These are phyloP conservation scores for Myanophis thanlyinensis DNA, from an alignment of 2,113 vertebrate genomes.

Conservation along the genomic window DNA sequence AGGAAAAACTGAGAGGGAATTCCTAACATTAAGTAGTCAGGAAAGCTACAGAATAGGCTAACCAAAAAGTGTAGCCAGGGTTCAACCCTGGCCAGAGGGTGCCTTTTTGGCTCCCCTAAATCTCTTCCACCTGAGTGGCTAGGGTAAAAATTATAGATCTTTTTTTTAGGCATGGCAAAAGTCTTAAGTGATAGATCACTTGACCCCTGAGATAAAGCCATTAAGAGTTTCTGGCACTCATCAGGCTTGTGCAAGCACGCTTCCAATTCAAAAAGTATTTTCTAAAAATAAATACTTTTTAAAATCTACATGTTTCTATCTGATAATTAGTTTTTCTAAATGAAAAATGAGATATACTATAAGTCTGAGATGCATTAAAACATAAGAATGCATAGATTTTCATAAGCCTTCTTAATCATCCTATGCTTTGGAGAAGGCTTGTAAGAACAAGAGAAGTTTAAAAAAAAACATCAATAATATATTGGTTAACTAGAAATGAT, in stretches of 20 bases:
- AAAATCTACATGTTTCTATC: neutral
- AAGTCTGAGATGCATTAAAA: neutral
- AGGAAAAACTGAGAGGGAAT: neutral
- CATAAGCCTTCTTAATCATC: neutral
- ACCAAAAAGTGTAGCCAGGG: neutral
- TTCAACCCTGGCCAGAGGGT: neutral
- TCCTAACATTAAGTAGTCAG: neutral
- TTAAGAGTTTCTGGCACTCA: neutral
- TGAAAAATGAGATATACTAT: neutral
- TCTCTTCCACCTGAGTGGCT: too few species aligned
- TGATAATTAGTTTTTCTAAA: neutral
- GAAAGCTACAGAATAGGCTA: neutral
- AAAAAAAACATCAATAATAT: neutral
- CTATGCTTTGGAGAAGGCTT: neutral
- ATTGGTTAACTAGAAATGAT: neutral
- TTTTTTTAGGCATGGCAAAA: neutral
- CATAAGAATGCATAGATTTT: neutral
- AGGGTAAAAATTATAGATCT: too few species aligned
- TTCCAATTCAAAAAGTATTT: neutral
- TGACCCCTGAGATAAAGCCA: neutral
- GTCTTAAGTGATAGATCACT: neutral
- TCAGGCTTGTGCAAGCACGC: neutral
- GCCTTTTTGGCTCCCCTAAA: neutral
- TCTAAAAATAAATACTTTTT: neutral
- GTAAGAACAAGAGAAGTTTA: neutral